Percentiles rank a stretch among this genome's conserved stretches.
Evolutionary conservation across 1,140 invertebrate species (phyloP).

Genomic region (Paracyclopina nana): DNA sequence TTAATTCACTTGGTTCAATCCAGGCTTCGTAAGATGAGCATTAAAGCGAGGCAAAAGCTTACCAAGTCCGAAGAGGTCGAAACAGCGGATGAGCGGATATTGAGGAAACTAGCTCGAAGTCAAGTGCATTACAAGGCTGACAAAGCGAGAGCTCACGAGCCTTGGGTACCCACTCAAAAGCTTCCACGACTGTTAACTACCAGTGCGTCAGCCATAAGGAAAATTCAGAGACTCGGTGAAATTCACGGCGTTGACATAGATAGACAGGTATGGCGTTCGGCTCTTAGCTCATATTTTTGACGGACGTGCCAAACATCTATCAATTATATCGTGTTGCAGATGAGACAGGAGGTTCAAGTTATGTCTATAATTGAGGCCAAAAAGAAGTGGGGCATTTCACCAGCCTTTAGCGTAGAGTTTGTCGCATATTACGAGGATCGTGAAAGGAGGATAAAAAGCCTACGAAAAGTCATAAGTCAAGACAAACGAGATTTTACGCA

Average conservation of each 20-base stretch:
- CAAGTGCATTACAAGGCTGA: slow-evolving; percentile 9
- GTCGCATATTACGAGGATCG: slow-evolving; percentile 80
- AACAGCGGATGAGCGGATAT: slow-evolving; percentile 4
- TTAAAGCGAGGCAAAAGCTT: not conserved
- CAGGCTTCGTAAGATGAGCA: not conserved
- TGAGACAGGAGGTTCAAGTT: not conserved
- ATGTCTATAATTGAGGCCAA: slow-evolving; percentile 35
- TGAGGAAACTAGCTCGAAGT: slow-evolving; percentile 6
- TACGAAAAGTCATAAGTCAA: too few species aligned
- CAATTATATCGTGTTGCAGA: too few species aligned
- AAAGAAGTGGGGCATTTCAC: slow-evolving; percentile 80
- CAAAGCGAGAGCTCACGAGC: not conserved
- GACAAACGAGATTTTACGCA: too few species aligned
- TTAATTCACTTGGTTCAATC: not conserved
- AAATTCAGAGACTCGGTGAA: slow-evolving; percentile 62
- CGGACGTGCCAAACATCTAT: too few species aligned
- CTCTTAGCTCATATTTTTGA: too few species aligned
- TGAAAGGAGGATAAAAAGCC: slow-evolving; percentile 35
- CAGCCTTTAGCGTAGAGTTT: slow-evolving; percentile 73
- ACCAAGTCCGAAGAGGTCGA: not conserved
- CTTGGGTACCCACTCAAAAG: slow-evolving; percentile 70
- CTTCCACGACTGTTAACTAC: slow-evolving; percentile 73
- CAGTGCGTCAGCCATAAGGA: slow-evolving; percentile 64
- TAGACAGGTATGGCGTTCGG: slow-evolving; percentile 16
- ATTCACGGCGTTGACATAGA: slow-evolving; percentile 66